A percentile compares a stretch with the other conserved stretches of the same genome.
phyloP scores from a whole-genome alignment of 2,888 invertebrate genomes.

The Lasioglossum calceatum region DNA sequence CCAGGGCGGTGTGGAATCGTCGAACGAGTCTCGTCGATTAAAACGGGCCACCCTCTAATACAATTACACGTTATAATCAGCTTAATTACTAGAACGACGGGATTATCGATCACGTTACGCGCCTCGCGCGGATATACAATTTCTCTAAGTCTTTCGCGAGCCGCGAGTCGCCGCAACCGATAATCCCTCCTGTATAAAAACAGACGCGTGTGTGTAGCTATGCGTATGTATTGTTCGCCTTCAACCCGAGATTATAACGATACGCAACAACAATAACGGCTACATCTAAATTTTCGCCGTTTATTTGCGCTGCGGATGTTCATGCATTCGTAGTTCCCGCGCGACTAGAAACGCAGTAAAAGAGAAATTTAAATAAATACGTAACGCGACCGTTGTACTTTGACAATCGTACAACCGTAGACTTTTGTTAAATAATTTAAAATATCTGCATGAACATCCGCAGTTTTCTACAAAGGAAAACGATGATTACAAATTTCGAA shows the following conservation, averaged over 20 bases:
- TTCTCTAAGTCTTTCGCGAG: constrained; percentile 43
- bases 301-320: not conserved
- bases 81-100: constrained; percentile 41
- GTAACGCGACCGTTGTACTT: not conserved
- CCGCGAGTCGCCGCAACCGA: constrained; percentile 9
- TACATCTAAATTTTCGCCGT: not conserved
- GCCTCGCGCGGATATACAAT: constrained; percentile 48
- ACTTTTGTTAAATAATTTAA: not conserved
- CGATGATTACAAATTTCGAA: not conserved
- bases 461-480: not conserved
- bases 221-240: not conserved
- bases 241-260: not conserved
- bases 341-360: not conserved
- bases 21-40: not conserved
- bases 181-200: constrained; percentile 48
- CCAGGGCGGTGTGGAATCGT: not conserved
- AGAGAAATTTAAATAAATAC: not conserved
- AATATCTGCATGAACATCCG: not conserved
- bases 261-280: not conserved
- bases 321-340: not conserved
- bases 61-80: constrained; percentile 53
- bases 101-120: constrained; percentile 38
- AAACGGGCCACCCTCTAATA: constrained; percentile 15
- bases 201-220: constrained; percentile 8
- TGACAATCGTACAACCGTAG: not conserved